Evolutionary conservation across 1,140 invertebrate species (phyloP), one percentile per base, ranked within the genome.

Genomic region (Oryctes rhinoceros): DNA sequence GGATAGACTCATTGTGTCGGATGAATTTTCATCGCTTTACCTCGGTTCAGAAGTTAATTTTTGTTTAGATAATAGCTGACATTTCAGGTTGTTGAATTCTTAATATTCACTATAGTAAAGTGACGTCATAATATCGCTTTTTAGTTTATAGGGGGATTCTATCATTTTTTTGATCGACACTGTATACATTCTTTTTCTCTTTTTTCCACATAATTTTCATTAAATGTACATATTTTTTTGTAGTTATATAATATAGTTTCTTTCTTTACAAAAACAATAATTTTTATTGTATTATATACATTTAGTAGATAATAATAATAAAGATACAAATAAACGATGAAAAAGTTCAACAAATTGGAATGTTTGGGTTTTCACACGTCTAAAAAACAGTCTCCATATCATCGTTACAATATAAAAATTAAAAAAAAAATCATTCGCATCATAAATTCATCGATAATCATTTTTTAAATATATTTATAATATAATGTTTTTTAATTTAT

Each of bases 201-300:
- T n/a, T n/a, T 6, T 18, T 6, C 4, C 53, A 59, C 39, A 62
- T 62, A 20, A 71, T 71, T 71, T 35, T 71, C 18, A 71, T 35
- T 71, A 37, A 24, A 71, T 24, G 24, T 71, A 71, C 24, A 71
- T 24, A 71, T 24, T 35, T 71, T 71, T 71, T 62, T 62, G 24
- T 30, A 10, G 24, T 71, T 71, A 71, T 71, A 71, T 37, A 71
- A 30, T 71, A 71, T 59, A 59, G 53, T 59, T 18, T 18, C n/a
- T 59, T 18, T 30, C 20, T 71, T 20, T 24, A 71, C 65, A 37
- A 71, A 71, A 71, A 71, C 24, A 71, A 20, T 24, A 24, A 10
- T 30, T 24, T 71, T 24, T 71, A 37, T 6, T 35, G 37, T 20
- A 62, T 10, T 62, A 20, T 62, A 20, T 11, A 24, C 13, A 35